Conservation (phyloP, 2,888 invertebrate species). For the Pachycephus smyrnensis region DNA sequence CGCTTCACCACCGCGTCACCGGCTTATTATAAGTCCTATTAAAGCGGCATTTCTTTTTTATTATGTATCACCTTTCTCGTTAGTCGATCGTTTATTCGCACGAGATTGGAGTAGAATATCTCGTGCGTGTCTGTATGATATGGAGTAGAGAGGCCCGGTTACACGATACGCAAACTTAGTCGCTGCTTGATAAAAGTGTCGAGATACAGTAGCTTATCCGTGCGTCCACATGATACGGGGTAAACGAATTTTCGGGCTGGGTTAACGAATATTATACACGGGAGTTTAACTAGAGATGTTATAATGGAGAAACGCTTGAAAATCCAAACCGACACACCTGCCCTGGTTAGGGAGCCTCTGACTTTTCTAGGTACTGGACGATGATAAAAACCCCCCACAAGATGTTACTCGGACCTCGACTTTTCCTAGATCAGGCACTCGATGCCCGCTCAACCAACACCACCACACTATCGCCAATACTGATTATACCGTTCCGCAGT, state of each 20-base stretch:
- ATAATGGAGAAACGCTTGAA: conserved; percentile 20
- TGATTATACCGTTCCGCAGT: neutral
- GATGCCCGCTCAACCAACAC: neutral
- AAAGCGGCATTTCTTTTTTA: neutral
- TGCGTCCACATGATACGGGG: neutral
- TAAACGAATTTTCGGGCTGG: neutral
- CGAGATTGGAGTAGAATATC: neutral
- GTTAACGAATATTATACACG: neutral
- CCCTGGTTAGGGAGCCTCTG: conserved; percentile 2
- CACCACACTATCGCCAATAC: neutral
- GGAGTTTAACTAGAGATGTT: neutral
- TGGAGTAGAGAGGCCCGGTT: neutral
- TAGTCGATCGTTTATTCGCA: neutral
- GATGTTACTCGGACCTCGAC: neutral
- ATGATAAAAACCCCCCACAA: neutral
- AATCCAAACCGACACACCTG: conserved; percentile 40
- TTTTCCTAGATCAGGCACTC: neutral
- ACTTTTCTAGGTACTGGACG: neutral
- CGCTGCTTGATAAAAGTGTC: neutral
- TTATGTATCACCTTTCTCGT: neutral
- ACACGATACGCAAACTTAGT: neutral
- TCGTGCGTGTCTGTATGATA: neutral
- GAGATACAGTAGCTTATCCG: neutral
- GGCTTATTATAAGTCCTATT: neutral
- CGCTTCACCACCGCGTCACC: neutral